phyloP scores from a whole-genome alignment of 2,113 vertebrate genomes.

The Rhinoderma darwinii region DNA sequence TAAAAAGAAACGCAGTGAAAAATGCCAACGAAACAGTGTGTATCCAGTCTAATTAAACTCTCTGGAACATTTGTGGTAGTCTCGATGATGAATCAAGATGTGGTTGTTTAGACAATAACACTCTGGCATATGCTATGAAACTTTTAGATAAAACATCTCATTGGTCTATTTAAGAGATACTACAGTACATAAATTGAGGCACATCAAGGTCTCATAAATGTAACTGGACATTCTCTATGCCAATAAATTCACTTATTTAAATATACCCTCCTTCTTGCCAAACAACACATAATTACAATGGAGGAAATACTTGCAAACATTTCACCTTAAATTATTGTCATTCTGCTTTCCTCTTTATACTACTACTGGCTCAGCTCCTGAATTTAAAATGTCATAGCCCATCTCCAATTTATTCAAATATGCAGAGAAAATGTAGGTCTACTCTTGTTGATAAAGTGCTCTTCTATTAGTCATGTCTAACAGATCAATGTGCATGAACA shows the following conservation, averaged over 20 bases:
- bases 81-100: too few species aligned
- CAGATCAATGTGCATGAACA: too few species aligned
- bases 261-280: neutral
- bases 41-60: too few species aligned
- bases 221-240: neutral
- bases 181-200: neutral
- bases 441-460: too few species aligned
- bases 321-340: neutral
- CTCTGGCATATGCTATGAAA: neutral
- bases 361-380: neutral
- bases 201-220: too few species aligned
- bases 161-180: neutral
- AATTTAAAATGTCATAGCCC: too few species aligned
- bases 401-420: too few species aligned
- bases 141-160: neutral
- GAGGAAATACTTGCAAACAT: neutral
- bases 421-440: too few species aligned
- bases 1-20: too few species aligned
- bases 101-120: neutral
- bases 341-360: conserved; percentile 3
- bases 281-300: conserved; percentile 16
- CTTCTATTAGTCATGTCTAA: too few species aligned
- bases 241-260: neutral
- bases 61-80: too few species aligned
- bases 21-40: too few species aligned